Conservation (phyloP, 1,140 invertebrate species). For the Helicoverpa armigera region DNA sequence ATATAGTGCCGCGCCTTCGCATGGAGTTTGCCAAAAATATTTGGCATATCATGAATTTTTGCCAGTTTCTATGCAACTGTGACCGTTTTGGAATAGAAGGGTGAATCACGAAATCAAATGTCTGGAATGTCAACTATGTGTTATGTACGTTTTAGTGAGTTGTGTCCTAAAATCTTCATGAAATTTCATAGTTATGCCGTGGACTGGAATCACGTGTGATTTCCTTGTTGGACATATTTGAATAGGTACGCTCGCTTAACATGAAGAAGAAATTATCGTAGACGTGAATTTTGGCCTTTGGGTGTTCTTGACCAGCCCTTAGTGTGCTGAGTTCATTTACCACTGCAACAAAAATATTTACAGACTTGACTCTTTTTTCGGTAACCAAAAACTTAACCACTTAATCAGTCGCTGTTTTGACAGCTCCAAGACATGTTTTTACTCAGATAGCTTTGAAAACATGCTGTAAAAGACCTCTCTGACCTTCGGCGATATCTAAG, state of each 20-base stretch:
- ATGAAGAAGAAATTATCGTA: too few relatives aligned
- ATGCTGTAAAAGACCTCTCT: conserved; percentile 20
- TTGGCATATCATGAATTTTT: background rate
- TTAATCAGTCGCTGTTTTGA: conserved; percentile 28
- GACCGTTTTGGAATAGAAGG: background rate
- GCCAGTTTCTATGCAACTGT: too few relatives aligned
- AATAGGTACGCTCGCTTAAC: too few relatives aligned
- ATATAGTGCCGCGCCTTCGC: background rate
- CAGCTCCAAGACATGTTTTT: conserved; percentile 9
- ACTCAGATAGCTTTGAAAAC: too few relatives aligned
- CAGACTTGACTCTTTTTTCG: conserved; percentile 17
- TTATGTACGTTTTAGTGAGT: background rate
- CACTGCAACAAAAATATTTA: background rate
- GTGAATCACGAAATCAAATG: too few relatives aligned
- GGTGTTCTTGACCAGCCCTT: background rate
- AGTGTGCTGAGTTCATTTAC: background rate
- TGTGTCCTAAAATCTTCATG: background rate
- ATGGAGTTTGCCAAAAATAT: background rate
- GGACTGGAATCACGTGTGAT: too few relatives aligned
- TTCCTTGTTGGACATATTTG: too few relatives aligned
- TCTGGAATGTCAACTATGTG: background rate
- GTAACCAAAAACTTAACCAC: background rate
- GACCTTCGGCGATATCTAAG: conserved; percentile 1
- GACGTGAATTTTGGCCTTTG: too few relatives aligned
- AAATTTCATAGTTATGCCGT: too few relatives aligned